Evolutionary conservation across 2,113 vertebrate genomes (phyloP).

Genomic region (Sebastes schlegelii): DNA sequence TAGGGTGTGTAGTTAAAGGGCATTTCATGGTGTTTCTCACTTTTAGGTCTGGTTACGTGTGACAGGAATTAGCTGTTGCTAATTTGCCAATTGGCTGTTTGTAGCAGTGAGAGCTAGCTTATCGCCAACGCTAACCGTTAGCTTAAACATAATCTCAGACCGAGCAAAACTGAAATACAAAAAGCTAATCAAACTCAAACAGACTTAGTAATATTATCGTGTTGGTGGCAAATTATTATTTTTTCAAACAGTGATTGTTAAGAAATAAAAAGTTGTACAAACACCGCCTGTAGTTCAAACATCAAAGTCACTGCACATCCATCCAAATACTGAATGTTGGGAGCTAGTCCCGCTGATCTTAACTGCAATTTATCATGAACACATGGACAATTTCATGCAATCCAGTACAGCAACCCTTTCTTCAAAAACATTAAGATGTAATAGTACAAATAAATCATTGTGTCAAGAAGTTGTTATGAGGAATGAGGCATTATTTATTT

Average conservation of each 20-base stretch:
- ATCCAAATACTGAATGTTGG: no score
- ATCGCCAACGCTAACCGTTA: neutral
- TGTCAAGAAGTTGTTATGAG: no score
- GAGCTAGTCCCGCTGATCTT: no score
- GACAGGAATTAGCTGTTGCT: slow-evolving; percentile 51
- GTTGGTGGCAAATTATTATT: neutral
- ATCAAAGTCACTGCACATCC: no score
- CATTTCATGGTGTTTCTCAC: no score
- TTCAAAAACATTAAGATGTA: no score
- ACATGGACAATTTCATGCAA: no score
- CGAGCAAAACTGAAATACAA: neutral
- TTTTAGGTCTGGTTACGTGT: neutral
- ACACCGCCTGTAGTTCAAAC: neutral
- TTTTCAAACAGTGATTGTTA: slow-evolving; percentile 1
- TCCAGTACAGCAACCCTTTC: no score
- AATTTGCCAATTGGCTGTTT: slow-evolving; percentile 37
- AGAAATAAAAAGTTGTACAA: neutral
- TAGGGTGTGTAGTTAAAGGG: no score
- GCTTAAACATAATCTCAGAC: neutral
- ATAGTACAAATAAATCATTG: no score
- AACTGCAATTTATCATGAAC: no score
- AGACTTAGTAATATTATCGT: neutral
- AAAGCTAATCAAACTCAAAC: neutral
- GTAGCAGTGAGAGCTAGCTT: slow-evolving; percentile 5
- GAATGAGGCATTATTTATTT: no score